phyloP scores from a whole-genome alignment of 2,797 vertebrate genomes.

The Pantherophis vulpinus region DNA sequence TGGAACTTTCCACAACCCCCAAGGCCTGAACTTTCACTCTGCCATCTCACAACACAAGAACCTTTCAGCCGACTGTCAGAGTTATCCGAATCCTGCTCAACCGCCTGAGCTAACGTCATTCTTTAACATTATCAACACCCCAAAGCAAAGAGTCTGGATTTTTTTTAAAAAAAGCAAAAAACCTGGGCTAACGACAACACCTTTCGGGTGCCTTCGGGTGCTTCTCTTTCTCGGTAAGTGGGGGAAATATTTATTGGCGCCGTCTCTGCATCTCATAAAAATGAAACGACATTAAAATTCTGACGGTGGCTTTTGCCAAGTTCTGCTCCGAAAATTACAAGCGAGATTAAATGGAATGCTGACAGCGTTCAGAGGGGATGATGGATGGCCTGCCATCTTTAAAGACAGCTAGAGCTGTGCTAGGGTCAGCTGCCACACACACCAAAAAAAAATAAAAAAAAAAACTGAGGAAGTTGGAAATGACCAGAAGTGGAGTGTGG shows the following conservation, averaged over 20 bases:
- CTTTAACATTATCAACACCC: background rate
- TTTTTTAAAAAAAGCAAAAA: background rate
- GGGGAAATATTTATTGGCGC: slow-evolving; percentile 50
- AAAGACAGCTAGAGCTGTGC: slow-evolving; percentile 57
- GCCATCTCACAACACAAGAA: background rate
- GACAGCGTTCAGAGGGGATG: slow-evolving; percentile 64
- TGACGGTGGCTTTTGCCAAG: slow-evolving; percentile 69
- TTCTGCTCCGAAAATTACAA: slow-evolving; percentile 73
- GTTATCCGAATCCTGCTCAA: background rate
- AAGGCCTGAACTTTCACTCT: background rate
- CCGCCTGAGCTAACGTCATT: background rate
- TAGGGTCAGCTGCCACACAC: slow-evolving; percentile 64
- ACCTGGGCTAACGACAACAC: background rate
- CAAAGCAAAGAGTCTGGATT: background rate
- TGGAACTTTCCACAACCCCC: background rate
- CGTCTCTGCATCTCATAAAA: slow-evolving; percentile 43
- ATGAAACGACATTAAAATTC: slow-evolving; percentile 71
- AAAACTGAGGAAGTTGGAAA: slow-evolving; percentile 43
- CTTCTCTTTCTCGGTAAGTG: slow-evolving; percentile 15
- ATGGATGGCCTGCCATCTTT: slow-evolving; percentile 74
- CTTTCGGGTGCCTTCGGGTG: background rate
- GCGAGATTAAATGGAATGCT: slow-evolving; percentile 69
- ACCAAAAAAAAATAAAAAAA: slow-evolving; percentile 53
- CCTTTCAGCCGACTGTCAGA: background rate
- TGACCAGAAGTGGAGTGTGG: slow-evolving; percentile 13